A percentile compares a stretch with the other conserved stretches of the same genome.
Evolutionary conservation across 2,113 vertebrate species (phyloP).

Genomic region (Rhinopithecus roxellana): DNA sequence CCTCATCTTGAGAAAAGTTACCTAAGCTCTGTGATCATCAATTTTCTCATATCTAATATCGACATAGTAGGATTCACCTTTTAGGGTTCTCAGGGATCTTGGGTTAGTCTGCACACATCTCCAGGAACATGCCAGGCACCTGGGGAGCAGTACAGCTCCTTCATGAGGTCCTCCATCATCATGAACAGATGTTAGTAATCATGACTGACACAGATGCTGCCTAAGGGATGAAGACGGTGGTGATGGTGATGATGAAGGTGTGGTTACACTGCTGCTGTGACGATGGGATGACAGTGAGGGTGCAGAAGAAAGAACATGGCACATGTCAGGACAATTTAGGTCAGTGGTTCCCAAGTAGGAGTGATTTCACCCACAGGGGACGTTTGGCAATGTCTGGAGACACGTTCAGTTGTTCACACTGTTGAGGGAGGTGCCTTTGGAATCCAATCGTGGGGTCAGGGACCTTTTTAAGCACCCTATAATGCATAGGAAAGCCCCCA

Average conservation of each 20-base stretch:
- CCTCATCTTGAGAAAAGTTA: neutral
- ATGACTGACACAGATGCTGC: neutral
- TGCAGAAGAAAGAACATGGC: neutral
- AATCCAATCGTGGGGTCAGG: neutral
- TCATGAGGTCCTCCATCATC: neutral
- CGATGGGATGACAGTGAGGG: neutral
- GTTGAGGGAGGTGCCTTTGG: no score
- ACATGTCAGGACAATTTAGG: no score
- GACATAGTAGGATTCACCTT: neutral
- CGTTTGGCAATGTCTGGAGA: neutral
- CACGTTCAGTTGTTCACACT: neutral
- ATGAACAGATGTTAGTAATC: neutral
- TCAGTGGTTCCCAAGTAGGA: neutral
- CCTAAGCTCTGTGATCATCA: neutral
- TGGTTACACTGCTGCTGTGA: neutral
- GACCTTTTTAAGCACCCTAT: neutral
- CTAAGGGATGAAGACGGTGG: no score
- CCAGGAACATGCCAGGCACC: neutral
- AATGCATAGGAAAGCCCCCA: neutral
- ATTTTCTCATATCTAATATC: neutral
- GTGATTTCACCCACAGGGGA: neutral
- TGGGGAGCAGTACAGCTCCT: neutral
- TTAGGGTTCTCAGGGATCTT: neutral
- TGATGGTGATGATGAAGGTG: neutral
- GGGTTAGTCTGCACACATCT: neutral